Percentiles rank a stretch among this genome's conserved stretches.
These are phyloP conservation scores for Jaculus jaculus DNA, from an alignment of 2,113 vertebrate genomes.

Conservation along the genomic window DNA sequence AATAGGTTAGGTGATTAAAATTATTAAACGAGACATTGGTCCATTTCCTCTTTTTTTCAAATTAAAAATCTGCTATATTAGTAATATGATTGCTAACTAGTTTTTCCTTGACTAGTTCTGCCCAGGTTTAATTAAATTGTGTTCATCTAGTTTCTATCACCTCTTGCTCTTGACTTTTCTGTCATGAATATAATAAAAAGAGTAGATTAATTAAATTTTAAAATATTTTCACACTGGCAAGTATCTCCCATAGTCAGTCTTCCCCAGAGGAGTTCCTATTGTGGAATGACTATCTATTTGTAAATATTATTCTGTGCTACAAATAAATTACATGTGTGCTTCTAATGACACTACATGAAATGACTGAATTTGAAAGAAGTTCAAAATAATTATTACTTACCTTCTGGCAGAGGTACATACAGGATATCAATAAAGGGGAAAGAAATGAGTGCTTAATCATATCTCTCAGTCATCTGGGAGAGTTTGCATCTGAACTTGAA, in stretches of 20 bases:
- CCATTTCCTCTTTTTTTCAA: background rate
- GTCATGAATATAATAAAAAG: background rate
- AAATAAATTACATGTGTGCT: too few species aligned
- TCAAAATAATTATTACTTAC: background rate
- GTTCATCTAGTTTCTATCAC: background rate
- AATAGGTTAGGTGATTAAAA: background rate
- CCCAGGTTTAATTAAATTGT: background rate
- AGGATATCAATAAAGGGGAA: background rate
- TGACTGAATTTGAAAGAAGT: background rate
- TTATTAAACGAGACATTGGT: background rate
- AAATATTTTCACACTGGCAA: background rate
- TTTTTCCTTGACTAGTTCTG: background rate
- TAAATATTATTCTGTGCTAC: too few species aligned
- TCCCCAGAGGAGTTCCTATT: background rate
- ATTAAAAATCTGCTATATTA: background rate
- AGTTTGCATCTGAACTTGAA: background rate
- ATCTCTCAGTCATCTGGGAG: background rate
- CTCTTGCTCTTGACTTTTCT: background rate
- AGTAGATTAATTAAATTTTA: background rate
- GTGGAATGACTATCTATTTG: too few species aligned
- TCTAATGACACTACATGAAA: background rate
- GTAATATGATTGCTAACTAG: background rate
- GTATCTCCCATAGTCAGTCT: background rate
- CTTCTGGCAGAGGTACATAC: background rate
- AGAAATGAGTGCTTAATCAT: background rate